These are phyloP conservation scores for Bombus difficillimus DNA, from an alignment of 1,140 invertebrate species.

Conservation along the genomic window DNA sequence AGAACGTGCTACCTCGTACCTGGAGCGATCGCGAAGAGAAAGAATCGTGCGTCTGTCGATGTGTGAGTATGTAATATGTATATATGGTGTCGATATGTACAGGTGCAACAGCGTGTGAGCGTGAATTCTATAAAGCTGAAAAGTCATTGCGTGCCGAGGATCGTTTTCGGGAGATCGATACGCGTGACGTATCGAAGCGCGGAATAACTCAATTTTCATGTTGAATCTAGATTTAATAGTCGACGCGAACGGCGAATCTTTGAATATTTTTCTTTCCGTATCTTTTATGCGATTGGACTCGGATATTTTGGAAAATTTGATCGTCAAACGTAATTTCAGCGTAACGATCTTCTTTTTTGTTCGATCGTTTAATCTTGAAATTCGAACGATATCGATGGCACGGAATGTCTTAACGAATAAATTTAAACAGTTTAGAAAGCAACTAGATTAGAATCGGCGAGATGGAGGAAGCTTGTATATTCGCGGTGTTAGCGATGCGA, in stretches of 20 bases:
- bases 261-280: neutral
- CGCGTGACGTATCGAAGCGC: neutral
- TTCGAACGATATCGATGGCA: neutral
- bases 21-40: constrained; percentile 53
- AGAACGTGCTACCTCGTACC: constrained; percentile 65
- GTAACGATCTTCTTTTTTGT: too few relatives aligned
- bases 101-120: neutral
- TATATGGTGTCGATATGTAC: neutral
- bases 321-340: too few relatives aligned
- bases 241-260: neutral
- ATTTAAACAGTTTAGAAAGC: too few relatives aligned
- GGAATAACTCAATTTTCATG: neutral
- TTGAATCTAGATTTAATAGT: neutral
- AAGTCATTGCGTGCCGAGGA: constrained; percentile 55
- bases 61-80: neutral
- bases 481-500: constrained; percentile 43
- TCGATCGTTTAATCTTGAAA: too few relatives aligned
- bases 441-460: neutral
- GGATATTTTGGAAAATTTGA: too few relatives aligned
- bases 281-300: neutral
- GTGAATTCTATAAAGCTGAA: constrained; percentile 53
- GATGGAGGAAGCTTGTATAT: constrained; percentile 40
- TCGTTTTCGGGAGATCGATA: constrained; percentile 23
- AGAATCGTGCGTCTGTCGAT: constrained; percentile 1
- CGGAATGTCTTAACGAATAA: too few relatives aligned